Base-by-base conservation (phyloP, 1,140 invertebrate species). In the Glossosoma conforme region DNA sequence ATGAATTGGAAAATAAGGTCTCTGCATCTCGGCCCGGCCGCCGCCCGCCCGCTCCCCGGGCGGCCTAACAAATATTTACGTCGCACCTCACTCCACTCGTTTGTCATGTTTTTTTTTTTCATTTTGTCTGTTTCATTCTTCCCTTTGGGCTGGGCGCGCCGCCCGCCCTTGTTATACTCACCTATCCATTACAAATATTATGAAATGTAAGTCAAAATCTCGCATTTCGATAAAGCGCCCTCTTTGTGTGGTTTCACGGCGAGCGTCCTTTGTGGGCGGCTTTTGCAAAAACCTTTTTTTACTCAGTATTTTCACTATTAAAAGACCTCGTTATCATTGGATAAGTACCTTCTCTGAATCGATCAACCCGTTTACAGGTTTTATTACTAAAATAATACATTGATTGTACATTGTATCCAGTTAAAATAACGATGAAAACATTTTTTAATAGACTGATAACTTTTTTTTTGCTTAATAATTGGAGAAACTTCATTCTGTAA, bases 111-210 rank as follows among this genome's bases (percentile, higher is more conserved):
- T 58, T 50, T 57, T 56, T 35, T 19, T 33, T 37, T 41, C 36
- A 13, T 32, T 14, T 37, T 24, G 22, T 41, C 30, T 25, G n/a
- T 37, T 42, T 36, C 37, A 41, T 50, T 55, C 47, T 45, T 46
- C 19, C 36, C 46, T 43, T 41, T 43, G 24, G 41, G 19, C 6
- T 38, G 19, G 49, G 38, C 21, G 21, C 32, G 8, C 44, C 24
- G 15, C 32, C 56, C 56, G 56, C 56, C 56, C 51, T 44, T 33
- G 33, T 58, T n/a, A n/a, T n/a, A n/a, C n/a, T 55, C 45, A 42
- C 17, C 52, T 47, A 57, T 53, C 42, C 51, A 53, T 58, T 58
- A 58, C 56, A 58, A 58, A 58, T 58, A 58, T 58, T 58, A 53
- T 58, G 56, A 58, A 53, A 53, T 50, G 56, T 46, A 58, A 58